Percentiles rank a stretch among this genome's conserved stretches.
phyloP scores from a whole-genome alignment of 1,140 invertebrate genomes.

The Bombyx mandarina region DNA sequence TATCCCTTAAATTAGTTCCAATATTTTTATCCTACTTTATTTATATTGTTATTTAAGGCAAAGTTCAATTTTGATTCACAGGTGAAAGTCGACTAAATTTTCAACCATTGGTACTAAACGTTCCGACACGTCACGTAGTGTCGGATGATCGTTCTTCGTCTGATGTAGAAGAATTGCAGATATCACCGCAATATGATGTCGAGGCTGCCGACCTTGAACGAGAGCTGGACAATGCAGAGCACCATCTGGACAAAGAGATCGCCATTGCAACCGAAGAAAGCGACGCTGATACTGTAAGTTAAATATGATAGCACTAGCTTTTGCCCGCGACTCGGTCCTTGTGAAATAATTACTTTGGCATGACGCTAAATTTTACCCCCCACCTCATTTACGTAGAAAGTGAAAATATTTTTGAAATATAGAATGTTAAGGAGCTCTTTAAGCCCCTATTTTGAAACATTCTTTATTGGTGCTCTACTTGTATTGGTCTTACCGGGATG shows the following conservation, averaged over 20 bases:
- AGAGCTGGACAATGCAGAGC: slow-evolving; percentile 42
- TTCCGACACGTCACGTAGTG: slow-evolving; percentile 31
- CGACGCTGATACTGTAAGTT: slow-evolving; percentile 48
- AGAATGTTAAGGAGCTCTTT: too few relatives aligned
- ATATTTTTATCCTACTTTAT: too few relatives aligned
- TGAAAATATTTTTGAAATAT: too few relatives aligned
- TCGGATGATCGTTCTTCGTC: slow-evolving; percentile 21
- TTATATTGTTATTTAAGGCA: too few relatives aligned
- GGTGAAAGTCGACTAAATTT: slow-evolving; percentile 37
- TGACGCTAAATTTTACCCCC: too few relatives aligned
- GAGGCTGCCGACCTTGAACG: slow-evolving; percentile 42
- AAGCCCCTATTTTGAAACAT: too few relatives aligned
- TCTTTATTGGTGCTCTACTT: too few relatives aligned
- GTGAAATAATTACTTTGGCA: too few relatives aligned
- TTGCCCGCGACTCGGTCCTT: too few relatives aligned
- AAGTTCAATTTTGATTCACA: not conserved
- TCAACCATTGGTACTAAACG: slow-evolving; percentile 40
- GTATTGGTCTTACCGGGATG: too few relatives aligned
- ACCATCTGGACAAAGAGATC: slow-evolving; percentile 41
- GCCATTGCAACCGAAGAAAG: slow-evolving; percentile 53
- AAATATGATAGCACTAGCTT: not conserved
- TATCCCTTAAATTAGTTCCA: too few relatives aligned
- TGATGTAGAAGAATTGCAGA: slow-evolving; percentile 41
- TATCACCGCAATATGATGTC: slow-evolving; percentile 47
- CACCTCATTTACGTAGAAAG: too few relatives aligned